phyloP scores from a whole-genome alignment of 64 coral and sea anemone species.

The Cladopsammia gracilis region DNA sequence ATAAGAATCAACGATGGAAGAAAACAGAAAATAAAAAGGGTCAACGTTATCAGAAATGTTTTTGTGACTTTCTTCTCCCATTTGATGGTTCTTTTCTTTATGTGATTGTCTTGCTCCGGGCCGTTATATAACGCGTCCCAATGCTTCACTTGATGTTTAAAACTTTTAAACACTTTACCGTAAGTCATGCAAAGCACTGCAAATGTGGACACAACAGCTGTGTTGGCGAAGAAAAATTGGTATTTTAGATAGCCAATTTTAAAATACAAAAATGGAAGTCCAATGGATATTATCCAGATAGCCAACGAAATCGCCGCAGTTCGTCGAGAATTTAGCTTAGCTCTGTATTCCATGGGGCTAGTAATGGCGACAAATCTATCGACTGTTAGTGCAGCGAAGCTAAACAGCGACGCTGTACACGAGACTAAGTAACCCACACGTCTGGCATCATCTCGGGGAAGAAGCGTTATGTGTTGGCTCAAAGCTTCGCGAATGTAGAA shows the following conservation, averaged over 20 bases:
- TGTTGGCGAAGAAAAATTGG: conserved; percentile 93
- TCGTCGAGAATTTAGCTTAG: conserved; percentile 18
- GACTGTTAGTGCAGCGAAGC: conserved; percentile 76
- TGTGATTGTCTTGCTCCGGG: neutral
- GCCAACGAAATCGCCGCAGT: neutral
- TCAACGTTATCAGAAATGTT: conserved; percentile 77
- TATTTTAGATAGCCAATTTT: conserved; percentile 85
- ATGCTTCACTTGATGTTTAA: neutral
- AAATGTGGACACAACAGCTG: conserved; percentile 69
- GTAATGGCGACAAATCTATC: conserved; percentile 91
- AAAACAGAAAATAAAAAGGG: conserved; percentile 74
- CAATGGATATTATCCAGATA: conserved; percentile 79
- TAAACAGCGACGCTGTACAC: conserved; percentile 75
- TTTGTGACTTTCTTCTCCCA: conserved; percentile 84
- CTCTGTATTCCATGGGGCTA: conserved; percentile 72
- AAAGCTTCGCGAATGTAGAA: conserved; percentile 78
- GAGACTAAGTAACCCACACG: conserved; percentile 79
- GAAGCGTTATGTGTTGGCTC: neutral
- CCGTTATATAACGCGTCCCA: conserved; percentile 1
- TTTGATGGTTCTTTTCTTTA: conserved; percentile 17
- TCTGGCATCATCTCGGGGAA: conserved; percentile 28
- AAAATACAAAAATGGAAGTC: conserved; percentile 75
- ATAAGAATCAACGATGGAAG: conserved; percentile 79
- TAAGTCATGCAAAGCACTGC: conserved; percentile 74
- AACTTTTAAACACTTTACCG: conserved; percentile 57